A percentile compares a stretch with the other conserved stretches of the same genome.
Evolutionary conservation across 2,888 invertebrate genomes (phyloP).

Genomic region (Phalangium opilio): DNA sequence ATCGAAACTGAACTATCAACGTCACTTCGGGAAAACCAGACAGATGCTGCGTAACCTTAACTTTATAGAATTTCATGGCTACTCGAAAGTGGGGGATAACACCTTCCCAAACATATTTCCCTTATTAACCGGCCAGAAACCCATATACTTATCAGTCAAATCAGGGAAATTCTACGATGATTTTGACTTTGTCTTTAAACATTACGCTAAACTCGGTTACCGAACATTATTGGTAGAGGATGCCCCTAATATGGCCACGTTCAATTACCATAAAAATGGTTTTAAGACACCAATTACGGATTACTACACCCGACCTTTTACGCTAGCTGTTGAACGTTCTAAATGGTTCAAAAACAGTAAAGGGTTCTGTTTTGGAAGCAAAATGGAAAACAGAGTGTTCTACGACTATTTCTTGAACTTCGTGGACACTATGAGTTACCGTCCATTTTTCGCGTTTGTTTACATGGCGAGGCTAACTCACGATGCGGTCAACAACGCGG

Average conservation of each 20-base stretch:
- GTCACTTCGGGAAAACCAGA: constrained; percentile 56
- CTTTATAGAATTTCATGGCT: constrained; percentile 46
- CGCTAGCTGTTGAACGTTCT: constrained; percentile 25
- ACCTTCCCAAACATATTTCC: constrained; percentile 29
- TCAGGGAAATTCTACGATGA: constrained; percentile 20
- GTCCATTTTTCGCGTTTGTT: constrained; percentile 25
- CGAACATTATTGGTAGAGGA: constrained; percentile 30
- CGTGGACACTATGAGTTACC: constrained; percentile 9
- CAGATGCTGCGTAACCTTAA: constrained; percentile 48
- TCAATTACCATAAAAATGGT: constrained; percentile 27
- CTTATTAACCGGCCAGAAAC: constrained; percentile 23
- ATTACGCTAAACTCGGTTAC: constrained; percentile 25
- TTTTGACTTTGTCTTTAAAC: constrained; percentile 28
- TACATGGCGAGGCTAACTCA: constrained; percentile 30
- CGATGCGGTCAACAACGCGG: constrained; percentile 27
- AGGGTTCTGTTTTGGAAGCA: constrained; percentile 11
- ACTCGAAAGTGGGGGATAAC: constrained; percentile 39
- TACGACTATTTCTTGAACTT: constrained; percentile 14
- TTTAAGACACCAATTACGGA: constrained; percentile 28
- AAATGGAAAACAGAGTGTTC: constrained; percentile 16
- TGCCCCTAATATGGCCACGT: constrained; percentile 25
- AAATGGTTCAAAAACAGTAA: constrained; percentile 7
- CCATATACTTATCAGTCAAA: constrained; percentile 18
- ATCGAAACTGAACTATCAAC: constrained; percentile 56
- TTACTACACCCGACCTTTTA: constrained; percentile 28